phyloP scores from a whole-genome alignment of 2,797 vertebrate genomes.

The Potorous gilbertii region DNA sequence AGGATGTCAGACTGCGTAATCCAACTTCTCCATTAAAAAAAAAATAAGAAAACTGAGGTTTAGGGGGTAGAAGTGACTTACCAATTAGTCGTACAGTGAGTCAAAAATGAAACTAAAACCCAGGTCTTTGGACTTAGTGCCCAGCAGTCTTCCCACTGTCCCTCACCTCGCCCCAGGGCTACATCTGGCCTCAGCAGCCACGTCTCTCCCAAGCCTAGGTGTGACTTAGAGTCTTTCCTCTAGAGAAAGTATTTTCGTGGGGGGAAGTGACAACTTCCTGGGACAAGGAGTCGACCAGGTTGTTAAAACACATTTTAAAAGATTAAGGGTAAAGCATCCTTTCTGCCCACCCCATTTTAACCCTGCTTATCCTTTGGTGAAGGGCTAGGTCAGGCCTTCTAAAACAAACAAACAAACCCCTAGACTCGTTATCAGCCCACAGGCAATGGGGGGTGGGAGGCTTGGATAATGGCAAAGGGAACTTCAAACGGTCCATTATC shows the following conservation, averaged over 20 bases:
- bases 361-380: not conserved
- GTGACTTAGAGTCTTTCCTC: not conserved
- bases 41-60: not conserved
- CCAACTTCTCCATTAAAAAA: not conserved
- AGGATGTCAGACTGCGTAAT: not conserved
- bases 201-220: not conserved
- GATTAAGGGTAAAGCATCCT: not conserved
- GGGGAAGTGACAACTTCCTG: not conserved
- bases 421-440: not conserved
- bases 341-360: not conserved
- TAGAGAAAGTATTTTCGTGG: not conserved
- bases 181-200: not conserved
- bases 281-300: not conserved
- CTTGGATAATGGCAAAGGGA: not conserved
- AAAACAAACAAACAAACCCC: not conserved
- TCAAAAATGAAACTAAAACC: not conserved
- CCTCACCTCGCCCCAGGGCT: not conserved
- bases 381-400: not conserved
- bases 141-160: not conserved
- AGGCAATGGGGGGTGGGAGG: not conserved
- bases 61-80: not conserved
- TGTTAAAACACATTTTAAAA: conserved; percentile 1
- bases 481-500: not conserved
- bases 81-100: not conserved
- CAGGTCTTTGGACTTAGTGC: not conserved